Conservation (phyloP, 2,113 vertebrate species). For the Xiphorhynchus elegans region DNA sequence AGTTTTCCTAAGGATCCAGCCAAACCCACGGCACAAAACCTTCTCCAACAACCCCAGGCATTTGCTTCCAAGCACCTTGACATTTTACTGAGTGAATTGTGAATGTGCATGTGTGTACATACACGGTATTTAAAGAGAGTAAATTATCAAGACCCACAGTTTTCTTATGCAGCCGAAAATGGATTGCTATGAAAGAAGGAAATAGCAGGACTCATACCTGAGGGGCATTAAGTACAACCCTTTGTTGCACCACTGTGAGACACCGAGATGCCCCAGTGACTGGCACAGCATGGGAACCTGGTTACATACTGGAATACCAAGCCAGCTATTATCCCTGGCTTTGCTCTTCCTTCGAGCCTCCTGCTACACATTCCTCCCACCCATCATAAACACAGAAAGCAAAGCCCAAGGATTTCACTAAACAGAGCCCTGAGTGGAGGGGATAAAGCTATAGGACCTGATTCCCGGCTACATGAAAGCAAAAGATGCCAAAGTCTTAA, state of each 20-base stretch:
- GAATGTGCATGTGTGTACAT: fast-evolving
- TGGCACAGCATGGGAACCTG: background rate
- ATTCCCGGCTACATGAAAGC: constrained; percentile 24
- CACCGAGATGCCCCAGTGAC: fast-evolving
- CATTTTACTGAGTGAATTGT: background rate
- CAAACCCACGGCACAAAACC: background rate
- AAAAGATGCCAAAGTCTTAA: constrained; percentile 56
- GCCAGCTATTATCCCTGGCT: background rate
- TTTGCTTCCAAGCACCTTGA: fast-evolving
- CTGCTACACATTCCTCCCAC: background rate
- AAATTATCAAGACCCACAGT: background rate
- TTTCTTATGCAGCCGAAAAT: fast-evolving
- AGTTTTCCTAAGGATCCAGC: background rate
- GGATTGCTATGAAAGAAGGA: fast-evolving
- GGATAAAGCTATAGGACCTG: background rate
- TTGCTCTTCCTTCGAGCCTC: background rate
- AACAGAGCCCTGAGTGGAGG: background rate
- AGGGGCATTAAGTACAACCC: background rate
- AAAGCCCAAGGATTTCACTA: constrained; percentile 18
- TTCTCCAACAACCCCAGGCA: background rate
- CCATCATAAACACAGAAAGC: background rate
- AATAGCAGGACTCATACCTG: fast-evolving
- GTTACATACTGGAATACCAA: background rate
- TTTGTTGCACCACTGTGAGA: background rate
- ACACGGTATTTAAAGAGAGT: background rate